Percentiles rank a stretch among this genome's conserved stretches.
Conservation (phyloP, 2,888 invertebrate genomes). For the Omphaloscelis lunosa region DNA sequence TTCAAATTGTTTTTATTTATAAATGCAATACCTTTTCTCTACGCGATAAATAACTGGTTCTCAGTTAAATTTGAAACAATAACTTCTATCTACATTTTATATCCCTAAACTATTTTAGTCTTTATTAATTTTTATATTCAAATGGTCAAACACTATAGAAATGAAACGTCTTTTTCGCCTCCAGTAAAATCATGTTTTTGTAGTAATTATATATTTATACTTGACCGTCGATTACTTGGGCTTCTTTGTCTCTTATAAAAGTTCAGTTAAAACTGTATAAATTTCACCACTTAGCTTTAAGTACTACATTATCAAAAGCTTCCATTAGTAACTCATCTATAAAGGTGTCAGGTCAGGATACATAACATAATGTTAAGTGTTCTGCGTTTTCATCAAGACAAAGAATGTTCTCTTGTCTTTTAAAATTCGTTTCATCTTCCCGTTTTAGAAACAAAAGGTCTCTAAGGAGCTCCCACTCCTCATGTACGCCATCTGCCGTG, state of each 20-base stretch:
- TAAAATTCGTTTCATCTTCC: constrained; percentile 39
- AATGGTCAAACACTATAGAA: too few species aligned
- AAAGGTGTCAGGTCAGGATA: background rate
- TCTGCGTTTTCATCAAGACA: constrained; percentile 19
- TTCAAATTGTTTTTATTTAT: too few species aligned
- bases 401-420: constrained; percentile 25
- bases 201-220: too few species aligned
- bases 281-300: background rate
- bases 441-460: constrained; percentile 48
- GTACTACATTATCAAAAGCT: background rate
- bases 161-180: too few species aligned
- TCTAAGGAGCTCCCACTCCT: constrained; percentile 40
- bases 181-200: too few species aligned
- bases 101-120: too few species aligned
- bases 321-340: background rate
- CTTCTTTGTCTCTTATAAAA: background rate
- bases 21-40: too few species aligned
- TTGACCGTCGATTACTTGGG: too few species aligned
- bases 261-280: background rate
- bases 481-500: constrained; percentile 22
- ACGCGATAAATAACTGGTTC: too few species aligned
- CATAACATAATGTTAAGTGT: constrained; percentile 5
- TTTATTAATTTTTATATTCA: too few species aligned
- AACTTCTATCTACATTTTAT: too few species aligned
- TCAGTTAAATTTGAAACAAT: too few species aligned